Percentiles rank a stretch among this genome's conserved stretches.
Evolutionary conservation across 2,113 vertebrate genomes (phyloP).

Genomic region (Gallinago undulata): DNA sequence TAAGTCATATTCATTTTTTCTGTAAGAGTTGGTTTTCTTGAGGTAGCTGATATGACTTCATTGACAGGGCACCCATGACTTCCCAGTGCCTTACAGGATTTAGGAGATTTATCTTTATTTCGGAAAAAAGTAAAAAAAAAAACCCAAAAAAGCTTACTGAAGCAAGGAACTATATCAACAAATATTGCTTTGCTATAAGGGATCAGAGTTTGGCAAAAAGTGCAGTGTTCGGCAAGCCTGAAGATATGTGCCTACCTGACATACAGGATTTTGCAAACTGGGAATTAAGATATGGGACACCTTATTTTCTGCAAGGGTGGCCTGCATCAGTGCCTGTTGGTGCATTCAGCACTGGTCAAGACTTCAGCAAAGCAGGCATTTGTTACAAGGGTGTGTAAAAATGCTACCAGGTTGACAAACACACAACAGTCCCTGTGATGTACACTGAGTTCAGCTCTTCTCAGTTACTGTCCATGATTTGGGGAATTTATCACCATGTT

Average conservation of each 20-base stretch:
- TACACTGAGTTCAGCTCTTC: background rate
- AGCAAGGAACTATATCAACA: background rate
- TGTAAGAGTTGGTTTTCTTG: background rate
- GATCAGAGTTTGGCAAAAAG: background rate
- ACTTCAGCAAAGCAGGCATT: background rate
- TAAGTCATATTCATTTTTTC: background rate
- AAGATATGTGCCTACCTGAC: background rate
- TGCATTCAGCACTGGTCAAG: background rate
- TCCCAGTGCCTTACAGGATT: background rate
- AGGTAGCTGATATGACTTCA: background rate
- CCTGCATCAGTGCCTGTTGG: background rate
- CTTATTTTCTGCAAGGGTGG: background rate
- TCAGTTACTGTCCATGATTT: background rate
- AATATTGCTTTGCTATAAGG: background rate
- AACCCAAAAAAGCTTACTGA: background rate
- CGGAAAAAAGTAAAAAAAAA: background rate
- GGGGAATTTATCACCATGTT: background rate
- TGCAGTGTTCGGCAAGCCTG: accelerated
- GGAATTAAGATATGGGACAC: background rate
- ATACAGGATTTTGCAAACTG: background rate
- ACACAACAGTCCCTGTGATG: no score
- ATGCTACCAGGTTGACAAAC: background rate
- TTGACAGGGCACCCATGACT: background rate
- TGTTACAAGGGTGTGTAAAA: background rate
- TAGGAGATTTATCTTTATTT: background rate